Evolutionary conservation across 2,113 vertebrate species (phyloP), one percentile per base, ranked within the genome.

Genomic region (Notothenia coriiceps): DNA sequence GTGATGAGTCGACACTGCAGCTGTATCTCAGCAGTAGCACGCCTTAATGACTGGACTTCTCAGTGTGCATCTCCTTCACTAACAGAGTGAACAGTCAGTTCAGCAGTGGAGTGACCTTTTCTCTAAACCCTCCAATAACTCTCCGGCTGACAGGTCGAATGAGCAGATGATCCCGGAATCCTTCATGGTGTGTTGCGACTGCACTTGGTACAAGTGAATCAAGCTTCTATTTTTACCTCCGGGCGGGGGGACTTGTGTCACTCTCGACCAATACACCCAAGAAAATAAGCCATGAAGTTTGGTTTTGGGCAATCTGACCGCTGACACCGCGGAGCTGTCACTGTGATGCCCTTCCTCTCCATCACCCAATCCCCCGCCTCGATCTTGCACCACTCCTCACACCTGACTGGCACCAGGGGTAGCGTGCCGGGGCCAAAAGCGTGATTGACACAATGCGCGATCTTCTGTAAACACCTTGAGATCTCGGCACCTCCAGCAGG

Each of bases 271-370:
- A 71, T 43, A 73, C 77, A 55, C 67, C 87, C 84, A 85, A 90
- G 92, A 90, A 88, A 87, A 92, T 88, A 82, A 52, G 70, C 80
- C 74, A 66, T 88, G 91, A 93, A 93, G 90, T 93, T 91, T 94
- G 93, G 88, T 94, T 94, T 91, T 88, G 89, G 90, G 86, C 93
- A 83, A 94, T 92, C 90, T 90, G 91, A 93, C 89, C 92, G 89
- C 83, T 94, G 94, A 95, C 93, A 93, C 92, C 89, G 83, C 78
- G 7, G 88, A 94, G 93, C 89, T 94, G 94, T 94, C 94, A 93
- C 65, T 54, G 71, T 66, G 66, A 93, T 94, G 89, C 90, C 87
- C 86, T 89, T 91, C 82, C 71, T 74, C 80, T 91, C 89, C 83
- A 67, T 94, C 92, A 92, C 68, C 62, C 75, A 4, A 57, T 75